Evolutionary conservation across 1,140 invertebrate species (phyloP), one percentile per base, ranked within the genome.

Genomic region (Bombus difficillimus): DNA sequence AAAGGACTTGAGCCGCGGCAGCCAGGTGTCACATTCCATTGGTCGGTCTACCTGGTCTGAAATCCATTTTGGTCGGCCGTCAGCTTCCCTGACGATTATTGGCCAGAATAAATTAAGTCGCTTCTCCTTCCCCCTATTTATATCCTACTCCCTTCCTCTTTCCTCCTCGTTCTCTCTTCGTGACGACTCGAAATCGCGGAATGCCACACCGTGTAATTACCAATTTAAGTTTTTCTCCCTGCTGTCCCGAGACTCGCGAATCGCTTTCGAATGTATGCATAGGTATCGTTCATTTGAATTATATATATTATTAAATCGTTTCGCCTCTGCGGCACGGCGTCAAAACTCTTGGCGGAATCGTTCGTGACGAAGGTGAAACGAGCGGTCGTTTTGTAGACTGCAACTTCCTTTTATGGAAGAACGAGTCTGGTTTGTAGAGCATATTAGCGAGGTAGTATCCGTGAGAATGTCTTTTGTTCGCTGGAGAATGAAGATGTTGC

Each of bases 11-110:
- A 47, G 75, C n/a, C 28, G 32, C 41, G 43, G 34, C 66, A 39
- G 47, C 53, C 83, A 85, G 83, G 83, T 85, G 83, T 85, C 83
- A 85, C 76, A 85, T 85, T 80, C 83, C 83, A 85, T 72, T 22
- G 47, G 74, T 57, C 53, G 83, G 25, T 37, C 74, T 69, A 4
- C 41, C 81, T 77, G 62, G 74, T 13, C 53, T 59, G 53, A 59
- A 37, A 62, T 79, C 47, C 76, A 47, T 62, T 43, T 79, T 37
- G 39, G 39, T 62, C 53, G 68, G 22, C 53, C 76, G 37, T 28
- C 41, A 2, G 62, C 12, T 32, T 41, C 32, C 34, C 34, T 15
- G 22, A 10, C 76, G 76, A 85, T 85, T 85, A 85, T 85, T 72
- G 76, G 13, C 83, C 47, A n/a, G 76, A 85, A 85, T 85, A 85